Evolutionary conservation across 1,140 invertebrate genomes (phyloP), one percentile per base, ranked within the genome.

Genomic region (Odontomachus brunneus): DNA sequence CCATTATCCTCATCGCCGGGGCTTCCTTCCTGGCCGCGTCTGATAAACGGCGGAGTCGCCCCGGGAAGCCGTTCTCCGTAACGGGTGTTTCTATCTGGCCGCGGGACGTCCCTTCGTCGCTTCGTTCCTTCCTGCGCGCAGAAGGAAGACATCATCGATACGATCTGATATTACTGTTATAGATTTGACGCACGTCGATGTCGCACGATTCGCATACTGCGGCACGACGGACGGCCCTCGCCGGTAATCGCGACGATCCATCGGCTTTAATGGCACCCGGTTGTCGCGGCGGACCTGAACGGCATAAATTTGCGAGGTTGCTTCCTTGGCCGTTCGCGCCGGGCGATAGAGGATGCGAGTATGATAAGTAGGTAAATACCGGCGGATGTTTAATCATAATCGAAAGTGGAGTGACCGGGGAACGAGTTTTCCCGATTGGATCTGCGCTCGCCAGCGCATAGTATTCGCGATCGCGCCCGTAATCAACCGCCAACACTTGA

Each of bases 361-460:
- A 71, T 80, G 75, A 80, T 80, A 80, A 80, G 65, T 80, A 71
- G 65, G 75, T 80, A 33, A 80, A 80, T 71, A 80, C 17, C 38
- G 65, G 51, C 33, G 51, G 66, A 67, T 29, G 33, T 80, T 80
- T 71, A 80, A 80, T 80, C 75, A 71, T 80, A 80, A 80, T 80
- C 65, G 75, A 80, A 80, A 71, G 75, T 57, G 51, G 48, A 55
- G 65, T 44, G 63, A 44, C 4, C 14, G 65, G 51, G 33, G 65
- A 80, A 80, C 75, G 24, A 71, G 75, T 69, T 71, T 57, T 59
- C 65, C 44, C 19, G 75, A 80, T 80, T 57, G 51, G 65, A 80
- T 80, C 75, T 80, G 38, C 48, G 69, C 69, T 44, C 75, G 38
- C 75, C 17, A 2, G 29, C 29, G 29, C 29, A 5, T 5, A 33